phyloP scores from a whole-genome alignment of 2,888 invertebrate genomes.

The Acanthococcus lagerstroemiae region DNA sequence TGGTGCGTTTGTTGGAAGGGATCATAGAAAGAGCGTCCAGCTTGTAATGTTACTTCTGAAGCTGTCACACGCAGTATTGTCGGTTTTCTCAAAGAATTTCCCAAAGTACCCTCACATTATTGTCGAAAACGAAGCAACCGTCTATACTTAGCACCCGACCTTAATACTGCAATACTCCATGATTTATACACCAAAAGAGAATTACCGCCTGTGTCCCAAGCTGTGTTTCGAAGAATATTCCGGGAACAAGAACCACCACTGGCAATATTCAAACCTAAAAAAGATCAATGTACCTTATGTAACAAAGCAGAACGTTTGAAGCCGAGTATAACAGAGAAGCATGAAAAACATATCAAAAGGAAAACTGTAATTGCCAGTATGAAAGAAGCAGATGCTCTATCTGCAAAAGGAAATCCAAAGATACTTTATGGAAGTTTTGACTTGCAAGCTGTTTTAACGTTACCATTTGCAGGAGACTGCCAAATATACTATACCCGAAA shows the following conservation, averaged over 20 bases:
- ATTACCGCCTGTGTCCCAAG: background rate
- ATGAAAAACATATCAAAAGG: conserved; percentile 35
- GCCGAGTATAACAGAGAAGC: conserved; percentile 17
- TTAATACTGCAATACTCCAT: conserved; percentile 7
- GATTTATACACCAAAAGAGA: background rate
- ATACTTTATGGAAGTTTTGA: conserved; percentile 38
- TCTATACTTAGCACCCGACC: conserved; percentile 8
- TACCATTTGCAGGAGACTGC: conserved; percentile 37
- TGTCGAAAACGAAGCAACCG: conserved; percentile 9
- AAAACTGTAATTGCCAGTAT: conserved; percentile 35
- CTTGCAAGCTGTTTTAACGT: conserved; percentile 38
- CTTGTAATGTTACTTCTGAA: background rate
- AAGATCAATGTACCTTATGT: conserved; percentile 29
- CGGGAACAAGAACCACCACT: conserved; percentile 14
- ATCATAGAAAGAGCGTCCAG: too few relatives aligned
- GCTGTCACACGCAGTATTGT: background rate
- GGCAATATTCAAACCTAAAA: conserved; percentile 23
- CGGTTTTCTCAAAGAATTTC: background rate
- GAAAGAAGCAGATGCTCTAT: conserved; percentile 33
- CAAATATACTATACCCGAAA: conserved; percentile 39
- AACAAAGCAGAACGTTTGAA: conserved; percentile 15
- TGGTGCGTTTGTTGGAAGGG: background rate
- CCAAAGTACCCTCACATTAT: conserved; percentile 1
- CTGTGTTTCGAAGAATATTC: conserved; percentile 24
- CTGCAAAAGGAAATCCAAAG: conserved; percentile 33